A percentile compares a stretch with the other conserved stretches of the same genome.
Evolutionary conservation across 2,888 invertebrate genomes (phyloP).

Genomic region (Amblyjoppa fuscipennis): DNA sequence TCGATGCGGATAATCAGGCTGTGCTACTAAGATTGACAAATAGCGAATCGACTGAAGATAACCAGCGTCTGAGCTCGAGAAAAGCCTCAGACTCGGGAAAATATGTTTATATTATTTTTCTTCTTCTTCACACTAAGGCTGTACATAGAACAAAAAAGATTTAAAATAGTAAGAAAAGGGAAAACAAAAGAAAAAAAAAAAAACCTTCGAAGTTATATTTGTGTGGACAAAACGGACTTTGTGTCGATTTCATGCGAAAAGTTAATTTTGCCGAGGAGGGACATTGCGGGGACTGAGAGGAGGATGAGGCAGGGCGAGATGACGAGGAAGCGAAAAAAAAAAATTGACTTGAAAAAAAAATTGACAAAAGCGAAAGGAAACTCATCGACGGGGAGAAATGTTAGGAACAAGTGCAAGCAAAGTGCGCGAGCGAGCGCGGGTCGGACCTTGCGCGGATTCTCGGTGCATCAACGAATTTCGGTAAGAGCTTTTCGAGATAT

Average conservation of each 20-base stretch:
- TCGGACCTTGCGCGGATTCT: conserved; percentile 5
- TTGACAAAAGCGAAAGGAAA: neutral
- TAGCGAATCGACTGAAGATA: conserved; percentile 32
- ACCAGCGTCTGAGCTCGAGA: conserved; percentile 23
- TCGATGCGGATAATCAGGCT: conserved; percentile 36
- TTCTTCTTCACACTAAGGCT: conserved; percentile 44
- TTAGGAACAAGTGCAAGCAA: neutral
- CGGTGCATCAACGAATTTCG: conserved; percentile 37
- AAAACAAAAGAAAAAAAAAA: conserved; percentile 2
- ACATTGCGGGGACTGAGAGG: conserved; percentile 63
- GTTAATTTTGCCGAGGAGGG: conserved; percentile 66
- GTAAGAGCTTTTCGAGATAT: conserved; percentile 1
- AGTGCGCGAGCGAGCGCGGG: conserved; percentile 9
- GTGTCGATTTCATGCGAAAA: conserved; percentile 43
- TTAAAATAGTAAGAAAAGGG: neutral
- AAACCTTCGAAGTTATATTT: conserved; percentile 37
- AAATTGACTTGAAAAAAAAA: neutral
- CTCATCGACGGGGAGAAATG: neutral
- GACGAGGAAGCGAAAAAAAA: neutral
- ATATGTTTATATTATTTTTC: conserved; percentile 35
- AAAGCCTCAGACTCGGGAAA: conserved; percentile 36
- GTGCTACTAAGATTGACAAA: conserved; percentile 24
- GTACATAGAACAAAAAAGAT: conserved; percentile 50
- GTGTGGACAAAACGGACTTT: conserved; percentile 34
- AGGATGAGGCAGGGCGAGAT: conserved; percentile 46